A percentile compares a stretch with the other conserved stretches of the same genome.
Evolutionary conservation across 64 coral and sea anemone genomes (phyloP).

Genomic region (Montipora cactus): DNA sequence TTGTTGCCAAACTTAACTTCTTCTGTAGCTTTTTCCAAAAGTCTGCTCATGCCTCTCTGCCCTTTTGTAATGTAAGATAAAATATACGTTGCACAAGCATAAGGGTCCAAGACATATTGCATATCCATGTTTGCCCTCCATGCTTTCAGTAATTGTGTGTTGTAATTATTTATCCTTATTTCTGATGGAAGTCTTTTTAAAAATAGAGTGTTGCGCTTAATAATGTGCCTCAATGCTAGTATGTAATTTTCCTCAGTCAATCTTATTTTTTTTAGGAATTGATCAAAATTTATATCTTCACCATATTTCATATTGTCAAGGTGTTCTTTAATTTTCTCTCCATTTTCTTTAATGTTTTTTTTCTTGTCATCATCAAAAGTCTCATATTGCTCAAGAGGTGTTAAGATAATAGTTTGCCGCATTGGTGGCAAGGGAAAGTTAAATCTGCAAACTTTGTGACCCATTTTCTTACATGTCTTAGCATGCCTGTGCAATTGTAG

Average conservation of each 20-base stretch:
- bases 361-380: slow-evolving; percentile 8
- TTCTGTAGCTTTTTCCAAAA: slow-evolving; percentile 35
- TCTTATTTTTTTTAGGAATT: slow-evolving; percentile 17
- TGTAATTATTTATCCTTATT: slow-evolving; percentile 72
- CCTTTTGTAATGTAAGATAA: slow-evolving; percentile 59
- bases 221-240: no score
- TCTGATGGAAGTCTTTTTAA: slow-evolving; percentile 37
- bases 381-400: not conserved
- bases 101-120: slow-evolving; percentile 50
- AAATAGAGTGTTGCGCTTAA: slow-evolving; percentile 21
- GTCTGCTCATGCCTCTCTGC: slow-evolving; percentile 44
- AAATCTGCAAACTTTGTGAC: slow-evolving; percentile 31
- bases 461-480: slow-evolving; percentile 47
- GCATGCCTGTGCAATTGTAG: no score
- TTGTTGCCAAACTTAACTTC: slow-evolving; percentile 41
- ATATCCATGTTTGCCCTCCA: slow-evolving; percentile 63
- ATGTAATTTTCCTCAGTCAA: not conserved
- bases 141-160: slow-evolving; percentile 4
- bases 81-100: slow-evolving; percentile 62
- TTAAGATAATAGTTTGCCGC: not conserved
- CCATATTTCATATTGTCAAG: slow-evolving; percentile 36
- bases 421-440: slow-evolving; percentile 55
- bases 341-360: slow-evolving; percentile 19
- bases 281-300: slow-evolving; percentile 54
- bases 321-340: not conserved